Percentiles rank a stretch among this genome's conserved stretches.
phyloP scores from a whole-genome alignment of 2,888 invertebrate genomes.

The Achlya flavicornis region DNA sequence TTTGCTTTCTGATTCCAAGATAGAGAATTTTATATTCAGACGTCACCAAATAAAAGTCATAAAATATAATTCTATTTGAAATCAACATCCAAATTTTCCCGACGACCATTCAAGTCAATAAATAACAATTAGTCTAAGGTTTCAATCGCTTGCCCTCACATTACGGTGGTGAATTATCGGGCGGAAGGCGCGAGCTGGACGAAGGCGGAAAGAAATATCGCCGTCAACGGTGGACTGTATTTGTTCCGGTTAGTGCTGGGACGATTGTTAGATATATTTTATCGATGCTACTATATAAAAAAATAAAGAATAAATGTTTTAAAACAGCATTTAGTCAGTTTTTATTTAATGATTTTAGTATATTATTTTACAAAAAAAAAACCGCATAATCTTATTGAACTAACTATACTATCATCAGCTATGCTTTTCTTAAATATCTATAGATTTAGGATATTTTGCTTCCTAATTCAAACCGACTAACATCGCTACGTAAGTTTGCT shows the following conservation, averaged over 20 bases:
- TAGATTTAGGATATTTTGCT: no score
- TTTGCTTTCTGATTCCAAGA: no score
- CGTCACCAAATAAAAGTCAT: not conserved
- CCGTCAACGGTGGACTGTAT: slow-evolving; percentile 58
- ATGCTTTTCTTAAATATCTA: not conserved
- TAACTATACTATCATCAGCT: not conserved
- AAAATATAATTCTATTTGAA: not conserved
- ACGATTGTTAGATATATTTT: not conserved
- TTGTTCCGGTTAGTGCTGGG: slow-evolving; percentile 53
- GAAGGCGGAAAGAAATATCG: slow-evolving; percentile 72
- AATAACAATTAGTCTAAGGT: slow-evolving; percentile 70
- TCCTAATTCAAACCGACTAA: not conserved
- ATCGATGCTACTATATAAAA: not conserved
- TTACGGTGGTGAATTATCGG: slow-evolving; percentile 57
- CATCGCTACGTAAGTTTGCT: not conserved
- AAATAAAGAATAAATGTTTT: no score
- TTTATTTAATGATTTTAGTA: no score
- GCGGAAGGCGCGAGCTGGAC: slow-evolving; percentile 52
- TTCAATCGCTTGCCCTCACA: slow-evolving; percentile 61
- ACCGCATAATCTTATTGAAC: not conserved
- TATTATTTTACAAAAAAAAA: no score
- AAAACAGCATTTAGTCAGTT: no score
- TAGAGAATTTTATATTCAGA: no score
- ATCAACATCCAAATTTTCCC: not conserved
- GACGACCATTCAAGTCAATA: slow-evolving; percentile 39